phyloP scores from a whole-genome alignment of 2,797 vertebrate genomes.

The Mormyrops attenuatus region DNA sequence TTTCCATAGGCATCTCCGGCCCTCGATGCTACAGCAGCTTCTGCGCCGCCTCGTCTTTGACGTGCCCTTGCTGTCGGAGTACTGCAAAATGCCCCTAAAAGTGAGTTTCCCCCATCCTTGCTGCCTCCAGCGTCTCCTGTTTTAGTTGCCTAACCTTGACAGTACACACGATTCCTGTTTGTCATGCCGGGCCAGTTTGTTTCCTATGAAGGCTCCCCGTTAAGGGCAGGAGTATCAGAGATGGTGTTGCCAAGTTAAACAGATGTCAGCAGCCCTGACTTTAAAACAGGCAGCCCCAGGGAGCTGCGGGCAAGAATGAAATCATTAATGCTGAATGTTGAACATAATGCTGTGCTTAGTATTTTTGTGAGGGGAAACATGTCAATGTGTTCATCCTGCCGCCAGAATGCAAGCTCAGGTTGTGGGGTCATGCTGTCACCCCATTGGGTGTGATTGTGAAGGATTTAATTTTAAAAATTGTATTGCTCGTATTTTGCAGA shows the following conservation, averaged over 20 bases:
- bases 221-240: neutral
- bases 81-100: conserved; percentile 98
- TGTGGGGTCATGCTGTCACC: neutral
- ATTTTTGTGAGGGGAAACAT: neutral
- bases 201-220: neutral
- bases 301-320: neutral
- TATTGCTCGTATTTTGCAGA: neutral
- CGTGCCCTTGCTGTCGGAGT: conserved; percentile 90
- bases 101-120: conserved; percentile 50
- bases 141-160: neutral
- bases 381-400: neutral
- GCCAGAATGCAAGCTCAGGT: neutral
- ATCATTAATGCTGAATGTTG: neutral
- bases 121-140: conserved; percentile 6
- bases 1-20: conserved; percentile 79
- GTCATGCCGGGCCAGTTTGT: neutral
- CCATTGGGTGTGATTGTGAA: neutral
- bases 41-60: conserved; percentile 92
- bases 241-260: conserved; percentile 8
- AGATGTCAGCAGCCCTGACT: conserved; percentile 10
- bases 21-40: conserved; percentile 95
- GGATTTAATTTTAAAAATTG: neutral
- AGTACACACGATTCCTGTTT: neutral
- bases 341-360: neutral
- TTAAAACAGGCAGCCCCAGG: neutral